Evolutionary conservation across 2,888 invertebrate species (phyloP).

Genomic region (Microctonus aethiopoides): DNA sequence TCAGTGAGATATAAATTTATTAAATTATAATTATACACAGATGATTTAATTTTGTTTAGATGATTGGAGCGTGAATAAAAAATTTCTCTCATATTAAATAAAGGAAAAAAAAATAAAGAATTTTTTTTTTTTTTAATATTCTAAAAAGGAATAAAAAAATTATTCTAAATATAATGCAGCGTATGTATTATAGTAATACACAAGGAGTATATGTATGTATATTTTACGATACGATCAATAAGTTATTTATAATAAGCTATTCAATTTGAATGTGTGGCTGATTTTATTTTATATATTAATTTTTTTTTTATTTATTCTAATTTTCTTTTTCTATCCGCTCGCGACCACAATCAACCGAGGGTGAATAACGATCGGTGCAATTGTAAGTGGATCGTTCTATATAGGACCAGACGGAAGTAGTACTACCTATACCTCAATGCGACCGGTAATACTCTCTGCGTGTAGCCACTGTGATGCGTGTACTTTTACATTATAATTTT

Average conservation of each 20-base stretch:
- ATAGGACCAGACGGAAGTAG: not conserved
- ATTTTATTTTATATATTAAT: no score
- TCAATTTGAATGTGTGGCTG: not conserved
- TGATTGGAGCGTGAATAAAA: not conserved
- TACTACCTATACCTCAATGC: not conserved
- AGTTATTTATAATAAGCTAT: not conserved
- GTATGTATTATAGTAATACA: not conserved
- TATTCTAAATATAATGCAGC: not conserved
- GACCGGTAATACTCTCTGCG: not conserved
- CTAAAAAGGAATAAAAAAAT: not conserved
- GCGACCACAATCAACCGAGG: not conserved
- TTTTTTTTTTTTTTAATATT: no score
- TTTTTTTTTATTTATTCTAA: not conserved
- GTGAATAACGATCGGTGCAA: slow-evolving; percentile 1
- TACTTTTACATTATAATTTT: not conserved
- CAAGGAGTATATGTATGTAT: not conserved
- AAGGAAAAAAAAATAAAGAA: not conserved
- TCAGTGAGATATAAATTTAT: not conserved
- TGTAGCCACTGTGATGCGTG: not conserved
- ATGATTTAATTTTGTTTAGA: not conserved
- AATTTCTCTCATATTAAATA: not conserved
- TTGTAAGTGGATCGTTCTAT: slow-evolving; percentile 1
- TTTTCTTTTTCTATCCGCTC: not conserved
- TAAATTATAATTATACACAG: not conserved
- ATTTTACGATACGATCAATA: not conserved